Evolutionary conservation across 64 coral and sea anemone species (phyloP).

Genomic region (Porites australiensis): DNA sequence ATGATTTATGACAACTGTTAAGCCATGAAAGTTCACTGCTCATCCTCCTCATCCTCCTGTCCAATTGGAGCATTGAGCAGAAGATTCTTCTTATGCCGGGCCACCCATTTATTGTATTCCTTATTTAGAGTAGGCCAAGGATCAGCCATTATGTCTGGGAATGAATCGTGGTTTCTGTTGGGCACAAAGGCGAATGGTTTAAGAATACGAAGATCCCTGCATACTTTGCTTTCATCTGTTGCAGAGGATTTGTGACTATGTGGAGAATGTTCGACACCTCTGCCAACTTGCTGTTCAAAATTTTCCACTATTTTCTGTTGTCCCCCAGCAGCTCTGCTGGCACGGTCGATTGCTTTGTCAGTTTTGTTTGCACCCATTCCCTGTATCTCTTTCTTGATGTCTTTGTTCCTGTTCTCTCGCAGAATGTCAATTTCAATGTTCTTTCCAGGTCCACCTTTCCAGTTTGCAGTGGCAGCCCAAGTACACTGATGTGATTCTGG

Average conservation of each 20-base stretch:
- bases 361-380: constrained; percentile 66
- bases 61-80: neutral
- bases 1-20: too few species aligned
- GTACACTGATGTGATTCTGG: constrained; percentile 50
- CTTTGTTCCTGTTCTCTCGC: constrained; percentile 61
- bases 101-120: neutral
- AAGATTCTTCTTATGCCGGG: neutral
- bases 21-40: too few species aligned
- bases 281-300: constrained; percentile 47
- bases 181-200: constrained; percentile 31
- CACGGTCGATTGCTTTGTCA: constrained; percentile 1
- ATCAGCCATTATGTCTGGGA: constrained; percentile 14
- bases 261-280: too few species aligned
- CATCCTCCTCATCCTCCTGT: constrained; percentile 4
- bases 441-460: constrained; percentile 40
- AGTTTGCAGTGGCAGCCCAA: constrained; percentile 50
- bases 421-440: constrained; percentile 72
- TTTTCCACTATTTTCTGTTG: constrained; percentile 19
- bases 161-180: neutral
- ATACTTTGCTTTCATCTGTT: constrained; percentile 17
- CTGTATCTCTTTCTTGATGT: constrained; percentile 21
- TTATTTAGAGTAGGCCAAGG: neutral
- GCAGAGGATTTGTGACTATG: constrained; percentile 15
- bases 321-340: constrained; percentile 31
- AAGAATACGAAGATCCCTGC: neutral